Evolutionary conservation across 1,140 invertebrate genomes (phyloP).

Genomic region (Phthorimaea operculella): DNA sequence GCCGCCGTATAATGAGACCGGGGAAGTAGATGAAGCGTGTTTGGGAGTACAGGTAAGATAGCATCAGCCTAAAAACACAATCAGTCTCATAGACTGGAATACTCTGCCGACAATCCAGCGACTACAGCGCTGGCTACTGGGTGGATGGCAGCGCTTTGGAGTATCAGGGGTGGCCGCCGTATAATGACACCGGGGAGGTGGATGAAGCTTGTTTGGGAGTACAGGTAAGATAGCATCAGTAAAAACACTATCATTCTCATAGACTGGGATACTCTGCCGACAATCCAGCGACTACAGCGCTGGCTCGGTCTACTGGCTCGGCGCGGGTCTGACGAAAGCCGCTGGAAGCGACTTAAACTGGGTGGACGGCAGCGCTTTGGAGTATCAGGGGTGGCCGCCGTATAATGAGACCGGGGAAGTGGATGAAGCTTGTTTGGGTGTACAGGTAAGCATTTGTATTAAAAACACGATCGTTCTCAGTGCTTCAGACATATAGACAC

Average conservation of each 20-base stretch:
- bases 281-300: conserved; percentile 75
- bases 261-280: no score
- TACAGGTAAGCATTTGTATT: conserved; percentile 41
- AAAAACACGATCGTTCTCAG: no score
- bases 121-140: no score
- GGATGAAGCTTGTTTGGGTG: conserved; percentile 64
- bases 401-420: conserved; percentile 57
- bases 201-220: conserved; percentile 68
- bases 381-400: conserved; percentile 71
- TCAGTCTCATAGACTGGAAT: no score
- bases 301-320: conserved; percentile 76
- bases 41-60: conserved; percentile 50
- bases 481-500: no score
- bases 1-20: conserved; percentile 66
- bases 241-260: no score
- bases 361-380: conserved; percentile 70
- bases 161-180: conserved; percentile 71
- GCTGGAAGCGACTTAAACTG: conserved; percentile 64
- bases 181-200: conserved; percentile 52
- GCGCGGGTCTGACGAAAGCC: conserved; percentile 55
- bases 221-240: no score
- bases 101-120: no score
- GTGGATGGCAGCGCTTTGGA: conserved; percentile 69
- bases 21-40: conserved; percentile 39
- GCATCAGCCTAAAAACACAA: no score